Evolutionary conservation across 2,113 vertebrate species (phyloP).

Genomic region (Genyomyrus donnyi): DNA sequence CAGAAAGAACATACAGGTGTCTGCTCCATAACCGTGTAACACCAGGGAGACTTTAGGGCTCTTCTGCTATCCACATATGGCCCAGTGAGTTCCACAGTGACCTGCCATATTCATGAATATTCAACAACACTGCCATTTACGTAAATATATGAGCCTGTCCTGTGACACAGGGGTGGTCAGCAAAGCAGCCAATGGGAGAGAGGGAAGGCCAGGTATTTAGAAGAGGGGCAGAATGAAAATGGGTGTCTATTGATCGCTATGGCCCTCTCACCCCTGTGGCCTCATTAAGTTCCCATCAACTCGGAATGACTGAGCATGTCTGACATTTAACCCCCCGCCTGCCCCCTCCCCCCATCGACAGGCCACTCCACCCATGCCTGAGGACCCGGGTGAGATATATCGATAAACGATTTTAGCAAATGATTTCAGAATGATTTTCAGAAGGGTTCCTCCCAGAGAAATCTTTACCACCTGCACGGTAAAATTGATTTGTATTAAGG

Average conservation of each 20-base stretch:
- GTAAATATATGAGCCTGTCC: not conserved
- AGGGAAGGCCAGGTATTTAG: not conserved
- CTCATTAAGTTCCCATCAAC: constrained; percentile 40
- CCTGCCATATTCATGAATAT: not conserved
- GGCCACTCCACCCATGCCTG: constrained; percentile 4
- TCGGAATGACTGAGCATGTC: constrained; percentile 34
- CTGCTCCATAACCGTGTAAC: not conserved
- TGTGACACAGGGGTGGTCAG: not conserved
- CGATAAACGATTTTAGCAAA: not conserved
- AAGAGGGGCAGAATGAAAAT: constrained; percentile 5
- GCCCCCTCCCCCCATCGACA: not conserved
- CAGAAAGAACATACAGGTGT: not conserved
- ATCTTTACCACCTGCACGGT: not conserved
- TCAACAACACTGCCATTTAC: not conserved
- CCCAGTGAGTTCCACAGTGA: no score
- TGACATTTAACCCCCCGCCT: constrained; percentile 24
- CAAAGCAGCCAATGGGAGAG: not conserved
- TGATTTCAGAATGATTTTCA: not conserved
- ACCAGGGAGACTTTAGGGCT: not conserved
- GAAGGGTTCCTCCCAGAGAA: not conserved
- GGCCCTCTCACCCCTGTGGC: constrained; percentile 28
- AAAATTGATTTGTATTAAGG: not conserved
- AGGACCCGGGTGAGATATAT: not conserved
- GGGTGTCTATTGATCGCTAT: constrained; percentile 35
- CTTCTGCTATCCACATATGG: not conserved